A percentile compares a stretch with the other conserved stretches of the same genome.
phyloP scores from a whole-genome alignment of 2,113 vertebrate genomes.

The Centropristis striata region DNA sequence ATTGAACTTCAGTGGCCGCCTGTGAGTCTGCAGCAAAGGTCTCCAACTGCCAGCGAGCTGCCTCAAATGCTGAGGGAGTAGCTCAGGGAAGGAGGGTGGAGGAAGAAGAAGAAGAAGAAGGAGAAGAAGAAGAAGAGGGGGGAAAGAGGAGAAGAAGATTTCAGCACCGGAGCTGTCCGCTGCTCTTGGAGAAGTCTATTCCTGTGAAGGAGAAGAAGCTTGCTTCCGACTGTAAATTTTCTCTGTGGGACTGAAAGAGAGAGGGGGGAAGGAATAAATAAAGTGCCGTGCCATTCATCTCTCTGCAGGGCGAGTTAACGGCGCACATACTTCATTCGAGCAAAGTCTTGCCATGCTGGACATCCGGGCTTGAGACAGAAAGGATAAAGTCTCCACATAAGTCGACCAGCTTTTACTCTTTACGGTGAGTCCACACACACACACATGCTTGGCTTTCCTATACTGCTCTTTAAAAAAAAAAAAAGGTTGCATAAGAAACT shows the following conservation, averaged over 20 bases:
- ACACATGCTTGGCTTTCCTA: no score
- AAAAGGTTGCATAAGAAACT: slow-evolving; percentile 49
- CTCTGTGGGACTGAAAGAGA: slow-evolving; percentile 28
- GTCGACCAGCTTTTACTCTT: slow-evolving; percentile 38
- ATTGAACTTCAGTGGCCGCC: slow-evolving; percentile 52
- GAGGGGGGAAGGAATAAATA: slow-evolving; percentile 47
- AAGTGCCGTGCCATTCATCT: slow-evolving; percentile 53
- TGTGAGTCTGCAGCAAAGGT: slow-evolving; percentile 43
- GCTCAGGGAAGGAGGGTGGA: slow-evolving; percentile 34
- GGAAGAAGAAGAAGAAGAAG: neutral
- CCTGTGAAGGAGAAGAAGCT: slow-evolving; percentile 10
- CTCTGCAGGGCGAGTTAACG: slow-evolving; percentile 19
- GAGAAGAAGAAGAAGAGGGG: no score
- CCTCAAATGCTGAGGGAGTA: slow-evolving; percentile 50
- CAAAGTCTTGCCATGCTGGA: slow-evolving; percentile 82
- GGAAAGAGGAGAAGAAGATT: slow-evolving; percentile 32
- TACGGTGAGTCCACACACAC: slow-evolving; percentile 64
- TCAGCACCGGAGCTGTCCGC: slow-evolving; percentile 87
- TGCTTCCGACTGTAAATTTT: slow-evolving; percentile 40
- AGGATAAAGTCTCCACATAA: slow-evolving; percentile 61
- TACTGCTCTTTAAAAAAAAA: neutral
- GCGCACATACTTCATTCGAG: slow-evolving; percentile 54
- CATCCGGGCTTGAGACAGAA: slow-evolving; percentile 70
- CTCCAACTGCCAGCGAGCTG: slow-evolving; percentile 35
- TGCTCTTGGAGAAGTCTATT: slow-evolving; percentile 42